Percentiles rank a stretch among this genome's conserved stretches.
These are phyloP conservation scores for Caenorhabditis japonica DNA, from an alignment of 2,888 invertebrate species.

Conservation along the genomic window DNA sequence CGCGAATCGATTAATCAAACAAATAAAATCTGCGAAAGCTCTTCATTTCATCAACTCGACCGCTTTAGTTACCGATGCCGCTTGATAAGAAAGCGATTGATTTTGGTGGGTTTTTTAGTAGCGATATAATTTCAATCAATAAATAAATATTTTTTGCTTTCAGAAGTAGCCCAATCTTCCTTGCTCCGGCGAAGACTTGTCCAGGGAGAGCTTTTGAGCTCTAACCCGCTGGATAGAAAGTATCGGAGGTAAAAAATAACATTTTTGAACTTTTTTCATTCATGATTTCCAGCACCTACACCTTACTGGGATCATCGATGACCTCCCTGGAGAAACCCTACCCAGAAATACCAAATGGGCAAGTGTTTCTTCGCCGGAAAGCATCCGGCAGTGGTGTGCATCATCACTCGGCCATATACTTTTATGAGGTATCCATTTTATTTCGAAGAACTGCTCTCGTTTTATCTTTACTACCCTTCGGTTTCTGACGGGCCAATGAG, in stretches of 20 bases:
- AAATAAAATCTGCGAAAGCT: slow-evolving; percentile 73
- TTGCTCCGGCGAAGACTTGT: slow-evolving; percentile 61
- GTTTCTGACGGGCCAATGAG: no score
- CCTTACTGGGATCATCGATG: slow-evolving; percentile 36
- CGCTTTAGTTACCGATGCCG: slow-evolving; percentile 22
- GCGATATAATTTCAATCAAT: no score
- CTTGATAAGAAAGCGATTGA: slow-evolving; percentile 44
- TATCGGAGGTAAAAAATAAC: slow-evolving; percentile 42
- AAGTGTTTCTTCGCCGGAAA: slow-evolving; percentile 44
- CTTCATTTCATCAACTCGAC: slow-evolving; percentile 14
- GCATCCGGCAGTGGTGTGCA: slow-evolving; percentile 35
- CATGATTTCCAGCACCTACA: slow-evolving; percentile 28
- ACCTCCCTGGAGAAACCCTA: slow-evolving; percentile 27
- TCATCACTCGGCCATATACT: slow-evolving; percentile 50
- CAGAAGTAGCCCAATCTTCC: slow-evolving; percentile 63
- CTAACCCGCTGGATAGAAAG: slow-evolving; percentile 52
- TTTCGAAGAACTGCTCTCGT: no score
- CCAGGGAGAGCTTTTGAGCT: slow-evolving; percentile 61
- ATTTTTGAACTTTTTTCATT: slow-evolving; percentile 5
- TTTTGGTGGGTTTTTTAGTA: slow-evolving; percentile 22
- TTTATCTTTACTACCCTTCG: no score
- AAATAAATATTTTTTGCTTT: no score
- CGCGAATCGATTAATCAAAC: slow-evolving; percentile 49
- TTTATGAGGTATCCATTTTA: slow-evolving; percentile 42
- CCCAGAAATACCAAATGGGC: slow-evolving; percentile 36